Evolutionary conservation across 2,113 vertebrate genomes (phyloP), one percentile per base, ranked within the genome.

Genomic region (Phaethornis superciliosus): DNA sequence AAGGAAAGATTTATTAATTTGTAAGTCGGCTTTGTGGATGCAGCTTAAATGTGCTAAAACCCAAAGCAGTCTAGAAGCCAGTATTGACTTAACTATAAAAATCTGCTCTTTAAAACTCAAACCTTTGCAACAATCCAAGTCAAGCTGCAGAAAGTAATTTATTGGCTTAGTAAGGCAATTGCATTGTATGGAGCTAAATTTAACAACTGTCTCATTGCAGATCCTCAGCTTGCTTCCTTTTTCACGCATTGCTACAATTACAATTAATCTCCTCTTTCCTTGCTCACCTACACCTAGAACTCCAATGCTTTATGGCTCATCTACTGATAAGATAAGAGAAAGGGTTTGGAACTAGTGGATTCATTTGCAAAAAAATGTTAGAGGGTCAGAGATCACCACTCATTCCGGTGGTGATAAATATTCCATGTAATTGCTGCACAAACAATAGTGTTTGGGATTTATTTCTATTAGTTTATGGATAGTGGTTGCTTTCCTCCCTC

Each of bases 1-100:
- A 95, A 90, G 89, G 37, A 74, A 95, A 95, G 93, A 88, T 95
- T 94, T 93, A 94, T 95, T 94, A 86, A 93, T 93, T 93, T 94
- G 89, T 89, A 91, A 85, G 72, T 75, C 94, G 94, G 93, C 90
- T 91, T 86, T 90, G 82, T 55, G 88, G 91, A 93, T 72, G 91
- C 76, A 93, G 90, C 85, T 88, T 81, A 81, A 94, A 88, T 77
- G 81, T 52, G 56, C 71, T 93, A 85, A 90, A 95, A 81, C 14
- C 54, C 49, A 85, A 83, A 93, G 56, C 72, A 47, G 44, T 70
- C 77, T 63, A 93, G 83, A 95, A 93, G 74, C 60, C n/a, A 78
- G 17, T 56, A 75, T 9, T 88, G 68, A 55, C 85, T 95, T 81
- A 86, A 90, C 60, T 93, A 71, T 78, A 93, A 91, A 88, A 95